phyloP scores from a whole-genome alignment of 2,888 invertebrate genomes.

The Dusona sp. region DNA sequence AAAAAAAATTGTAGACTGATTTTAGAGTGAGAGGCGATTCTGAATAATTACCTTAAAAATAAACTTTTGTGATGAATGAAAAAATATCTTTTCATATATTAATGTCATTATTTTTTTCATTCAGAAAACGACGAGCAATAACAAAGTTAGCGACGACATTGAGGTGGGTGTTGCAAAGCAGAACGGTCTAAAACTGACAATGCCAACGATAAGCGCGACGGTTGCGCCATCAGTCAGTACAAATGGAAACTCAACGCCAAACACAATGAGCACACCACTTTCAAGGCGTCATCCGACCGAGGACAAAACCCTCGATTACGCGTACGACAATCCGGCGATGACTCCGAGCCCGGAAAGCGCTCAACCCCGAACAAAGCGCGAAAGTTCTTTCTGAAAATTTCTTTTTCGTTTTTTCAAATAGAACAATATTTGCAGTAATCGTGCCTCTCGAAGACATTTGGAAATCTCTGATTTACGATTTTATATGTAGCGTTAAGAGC shows the following conservation, averaged over 20 bases:
- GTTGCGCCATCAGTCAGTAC: slow-evolving; percentile 71
- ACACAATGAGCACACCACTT: slow-evolving; percentile 90
- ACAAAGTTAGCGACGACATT: slow-evolving; percentile 76
- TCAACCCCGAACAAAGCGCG: slow-evolving; percentile 77
- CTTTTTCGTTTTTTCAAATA: not conserved
- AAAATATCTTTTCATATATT: not conserved
- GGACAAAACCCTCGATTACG: slow-evolving; percentile 91
- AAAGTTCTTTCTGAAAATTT: slow-evolving; percentile 79
- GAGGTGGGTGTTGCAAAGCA: slow-evolving; percentile 73
- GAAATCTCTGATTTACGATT: not conserved
- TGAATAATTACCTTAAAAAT: no score
- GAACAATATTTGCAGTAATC: slow-evolving; percentile 27
- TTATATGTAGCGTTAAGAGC: not conserved
- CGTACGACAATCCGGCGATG: slow-evolving; percentile 92
- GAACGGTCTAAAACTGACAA: slow-evolving; percentile 78
- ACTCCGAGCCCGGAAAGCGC: slow-evolving; percentile 86
- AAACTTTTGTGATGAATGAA: not conserved
- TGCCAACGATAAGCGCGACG: slow-evolving; percentile 81
- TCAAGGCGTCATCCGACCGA: slow-evolving; percentile 91
- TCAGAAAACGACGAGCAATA: slow-evolving; percentile 74
- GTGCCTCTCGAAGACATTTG: slow-evolving; percentile 6
- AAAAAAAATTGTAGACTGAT: no score
- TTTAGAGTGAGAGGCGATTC: no score
- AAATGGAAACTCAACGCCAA: slow-evolving; percentile 84
- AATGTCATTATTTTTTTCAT: not conserved